Evolutionary conservation across 2,888 invertebrate genomes (phyloP), one percentile per base, ranked within the genome.

Genomic region (Hydrotaea cyrtoneurina): DNA sequence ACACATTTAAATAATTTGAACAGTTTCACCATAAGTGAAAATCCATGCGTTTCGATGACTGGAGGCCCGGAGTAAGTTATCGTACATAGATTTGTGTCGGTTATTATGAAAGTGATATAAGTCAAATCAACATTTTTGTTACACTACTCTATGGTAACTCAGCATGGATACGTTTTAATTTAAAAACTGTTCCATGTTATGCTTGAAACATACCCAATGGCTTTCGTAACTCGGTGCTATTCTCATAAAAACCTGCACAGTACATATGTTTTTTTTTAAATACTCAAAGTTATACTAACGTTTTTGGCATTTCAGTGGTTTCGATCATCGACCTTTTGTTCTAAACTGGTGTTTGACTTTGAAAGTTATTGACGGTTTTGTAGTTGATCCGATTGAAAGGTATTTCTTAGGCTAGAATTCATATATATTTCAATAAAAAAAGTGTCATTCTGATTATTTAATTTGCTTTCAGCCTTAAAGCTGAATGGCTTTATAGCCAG

Each of bases 401-500:
- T 90, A 50, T 66, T 57, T 86, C 21, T 26, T 57, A n/a, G n/a
- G n/a, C 39, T 31, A 31, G 31, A 2, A 2, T 31, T 31, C 46
- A 15, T 57, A 57, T 11, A 11, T 1, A 57, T 57, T 53, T n/a
- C 4, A 17, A 17, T 39, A 21, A 57, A 78, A 46, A 31, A 55
- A 66, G 31, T 15, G 11, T 50, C 13, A 21, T 43, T 53, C 19
- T 46, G 13, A 19, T 50, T n/a, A n/a, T 59, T 19, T 8, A n/a
- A 57, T 64, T 19, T 36, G 8, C 2, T 74, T 80, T n/a, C 64
- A 97, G 98, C 91, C 93, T 98, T 87, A 96, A 97, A 93, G 98
- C 98, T 0, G 98, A 98, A 91, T 98, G 98, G 98, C 93, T 98
- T 80, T 98, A 98, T 93, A 98, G 98, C 86, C 98, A 98, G 93